phyloP scores from a whole-genome alignment of 2,888 invertebrate species.

The Cecidostiba fungosa region DNA sequence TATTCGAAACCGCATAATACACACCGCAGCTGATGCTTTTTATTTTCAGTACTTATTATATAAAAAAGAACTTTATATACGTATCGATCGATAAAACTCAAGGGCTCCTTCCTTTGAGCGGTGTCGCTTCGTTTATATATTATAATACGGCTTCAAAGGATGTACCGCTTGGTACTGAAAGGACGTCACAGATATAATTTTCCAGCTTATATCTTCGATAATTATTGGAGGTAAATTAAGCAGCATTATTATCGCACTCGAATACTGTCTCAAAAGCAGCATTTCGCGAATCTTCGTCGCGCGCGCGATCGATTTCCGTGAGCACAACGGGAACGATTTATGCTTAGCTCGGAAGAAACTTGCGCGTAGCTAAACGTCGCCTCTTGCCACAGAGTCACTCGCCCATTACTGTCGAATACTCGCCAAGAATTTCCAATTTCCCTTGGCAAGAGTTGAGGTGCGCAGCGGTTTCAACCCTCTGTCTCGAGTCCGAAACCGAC shows the following conservation, averaged over 20 bases:
- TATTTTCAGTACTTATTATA: too few relatives aligned
- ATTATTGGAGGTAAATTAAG: too few relatives aligned
- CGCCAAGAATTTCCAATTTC: conserved; percentile 42
- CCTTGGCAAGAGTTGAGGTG: background rate
- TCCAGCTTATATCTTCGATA: too few relatives aligned
- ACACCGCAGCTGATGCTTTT: background rate
- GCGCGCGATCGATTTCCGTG: conserved; percentile 2
- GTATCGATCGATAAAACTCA: too few relatives aligned
- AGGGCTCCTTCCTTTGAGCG: too few relatives aligned
- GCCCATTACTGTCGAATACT: conserved; percentile 6
- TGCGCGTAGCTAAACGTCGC: background rate
- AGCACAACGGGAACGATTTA: background rate
- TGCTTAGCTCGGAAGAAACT: conserved; percentile 3
- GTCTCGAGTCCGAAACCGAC: background rate
- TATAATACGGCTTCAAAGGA: too few relatives aligned
- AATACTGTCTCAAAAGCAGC: background rate
- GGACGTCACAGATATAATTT: too few relatives aligned
- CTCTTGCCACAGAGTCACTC: background rate
- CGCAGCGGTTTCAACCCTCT: background rate
- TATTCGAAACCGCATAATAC: background rate
- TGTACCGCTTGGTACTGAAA: too few relatives aligned
- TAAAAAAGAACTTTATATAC: too few relatives aligned
- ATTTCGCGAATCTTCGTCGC: background rate
- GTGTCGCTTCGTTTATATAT: too few relatives aligned
- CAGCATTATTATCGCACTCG: background rate